A percentile compares a stretch with the other conserved stretches of the same genome.
phyloP scores from a whole-genome alignment of 2,797 vertebrate species.

The Atherinosoma microstoma region DNA sequence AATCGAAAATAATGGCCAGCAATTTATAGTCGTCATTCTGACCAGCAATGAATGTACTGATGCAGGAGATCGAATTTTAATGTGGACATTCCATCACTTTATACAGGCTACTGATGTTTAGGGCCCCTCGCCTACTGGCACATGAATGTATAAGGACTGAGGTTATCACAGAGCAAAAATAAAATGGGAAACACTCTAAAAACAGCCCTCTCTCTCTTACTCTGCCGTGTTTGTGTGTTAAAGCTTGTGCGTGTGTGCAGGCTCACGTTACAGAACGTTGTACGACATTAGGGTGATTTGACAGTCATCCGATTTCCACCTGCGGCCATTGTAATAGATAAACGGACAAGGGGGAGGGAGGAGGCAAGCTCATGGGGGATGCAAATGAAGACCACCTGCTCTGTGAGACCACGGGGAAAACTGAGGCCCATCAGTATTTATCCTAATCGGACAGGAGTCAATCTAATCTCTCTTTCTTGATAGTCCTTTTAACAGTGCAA shows the following conservation, averaged over 20 bases:
- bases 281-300: slow-evolving; percentile 42
- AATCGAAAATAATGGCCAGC: slow-evolving; percentile 82
- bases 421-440: slow-evolving; percentile 48
- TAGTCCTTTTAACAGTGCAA: slow-evolving; percentile 32
- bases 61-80: slow-evolving; percentile 82
- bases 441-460: slow-evolving; percentile 60
- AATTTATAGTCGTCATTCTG: slow-evolving; percentile 78
- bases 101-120: slow-evolving; percentile 71
- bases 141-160: slow-evolving; percentile 65
- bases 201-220: slow-evolving; percentile 29
- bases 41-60: slow-evolving; percentile 77
- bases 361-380: slow-evolving; percentile 48
- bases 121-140: slow-evolving; percentile 60
- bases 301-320: slow-evolving; percentile 63
- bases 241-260: neutral
- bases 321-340: slow-evolving; percentile 60
- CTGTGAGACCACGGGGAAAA: slow-evolving; percentile 48
- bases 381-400: slow-evolving; percentile 72
- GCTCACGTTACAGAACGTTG: slow-evolving; percentile 27
- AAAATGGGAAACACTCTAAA: slow-evolving; percentile 48
- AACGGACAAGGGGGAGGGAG: slow-evolving; percentile 24
- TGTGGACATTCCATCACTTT: slow-evolving; percentile 78
- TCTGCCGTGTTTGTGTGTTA: slow-evolving; percentile 11
- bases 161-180: slow-evolving; percentile 70
- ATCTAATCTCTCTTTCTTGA: slow-evolving; percentile 43